These are phyloP conservation scores for Lordiphosa stackelbergi DNA, from an alignment of 1,140 invertebrate species.

Conservation along the genomic window DNA sequence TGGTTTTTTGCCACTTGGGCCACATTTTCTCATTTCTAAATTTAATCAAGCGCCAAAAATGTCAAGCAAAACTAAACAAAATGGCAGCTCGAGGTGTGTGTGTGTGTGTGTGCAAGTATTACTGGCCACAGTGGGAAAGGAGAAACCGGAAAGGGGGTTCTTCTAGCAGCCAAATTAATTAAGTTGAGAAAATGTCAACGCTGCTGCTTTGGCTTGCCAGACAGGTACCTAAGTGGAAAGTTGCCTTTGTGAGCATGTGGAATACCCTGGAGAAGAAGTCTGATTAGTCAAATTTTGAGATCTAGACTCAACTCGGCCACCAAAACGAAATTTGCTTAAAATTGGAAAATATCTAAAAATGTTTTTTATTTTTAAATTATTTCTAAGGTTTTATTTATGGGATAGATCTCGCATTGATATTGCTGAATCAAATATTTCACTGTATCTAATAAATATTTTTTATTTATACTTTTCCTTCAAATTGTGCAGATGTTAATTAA, in stretches of 20 bases:
- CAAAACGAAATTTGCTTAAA: too few species aligned
- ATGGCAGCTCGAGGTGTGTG: slow-evolving; percentile 24
- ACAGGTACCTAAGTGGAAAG: too few species aligned
- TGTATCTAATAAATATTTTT: too few species aligned
- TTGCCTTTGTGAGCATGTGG: neutral
- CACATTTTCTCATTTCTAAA: slow-evolving; percentile 21
- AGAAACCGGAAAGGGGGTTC: slow-evolving; percentile 9
- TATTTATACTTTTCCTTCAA: too few species aligned
- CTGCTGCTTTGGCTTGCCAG: slow-evolving; percentile 50
- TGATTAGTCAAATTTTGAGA: neutral
- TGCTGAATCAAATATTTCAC: too few species aligned
- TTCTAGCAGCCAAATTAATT: slow-evolving; percentile 65
- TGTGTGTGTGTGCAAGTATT: slow-evolving; percentile 1
- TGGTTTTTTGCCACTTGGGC: slow-evolving; percentile 22
- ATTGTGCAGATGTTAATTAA: too few species aligned
- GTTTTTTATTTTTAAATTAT: too few species aligned
- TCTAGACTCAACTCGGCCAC: too few species aligned
- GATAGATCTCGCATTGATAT: too few species aligned
- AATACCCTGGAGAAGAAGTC: slow-evolving; percentile 6
- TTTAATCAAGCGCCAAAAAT: slow-evolving; percentile 68
- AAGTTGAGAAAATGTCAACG: slow-evolving; percentile 74
- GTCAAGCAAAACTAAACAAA: slow-evolving; percentile 69
- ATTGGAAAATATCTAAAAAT: too few species aligned
- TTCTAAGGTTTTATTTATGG: too few species aligned
- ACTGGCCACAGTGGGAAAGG: neutral